A percentile compares a stretch with the other conserved stretches of the same genome.
These are phyloP conservation scores for Drosophila mimica DNA, from an alignment of 2,888 invertebrate genomes.

Conservation along the genomic window DNA sequence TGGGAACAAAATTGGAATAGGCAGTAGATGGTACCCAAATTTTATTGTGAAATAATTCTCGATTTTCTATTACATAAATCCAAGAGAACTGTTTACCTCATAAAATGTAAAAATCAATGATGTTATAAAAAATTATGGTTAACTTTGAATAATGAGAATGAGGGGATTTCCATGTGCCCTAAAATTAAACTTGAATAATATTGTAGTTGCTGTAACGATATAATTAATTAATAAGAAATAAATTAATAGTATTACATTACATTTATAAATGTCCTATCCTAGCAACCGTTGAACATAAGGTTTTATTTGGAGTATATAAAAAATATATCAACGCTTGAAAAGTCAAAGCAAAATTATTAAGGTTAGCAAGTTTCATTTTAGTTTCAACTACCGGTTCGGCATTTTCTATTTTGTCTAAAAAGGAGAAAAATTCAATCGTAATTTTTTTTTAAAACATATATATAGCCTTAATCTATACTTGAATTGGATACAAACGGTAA, in stretches of 20 bases:
- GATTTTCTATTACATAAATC: background rate
- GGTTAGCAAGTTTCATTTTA: conserved; percentile 41
- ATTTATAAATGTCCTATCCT: background rate
- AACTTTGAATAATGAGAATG: background rate
- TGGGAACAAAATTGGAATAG: background rate
- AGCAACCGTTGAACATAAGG: conserved; percentile 29
- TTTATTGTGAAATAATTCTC: background rate
- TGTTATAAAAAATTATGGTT: accelerated
- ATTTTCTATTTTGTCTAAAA: conserved; percentile 28
- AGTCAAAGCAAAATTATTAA: conserved; percentile 50
- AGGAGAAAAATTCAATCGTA: conserved; percentile 21
- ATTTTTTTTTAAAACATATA: conserved; percentile 1
- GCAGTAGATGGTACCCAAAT: background rate
- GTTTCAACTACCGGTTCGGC: conserved; percentile 34
- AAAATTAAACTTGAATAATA: background rate
- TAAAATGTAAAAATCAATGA: background rate
- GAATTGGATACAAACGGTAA: conserved; percentile 1
- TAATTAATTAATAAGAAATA: background rate
- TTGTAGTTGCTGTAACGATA: background rate
- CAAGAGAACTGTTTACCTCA: background rate
- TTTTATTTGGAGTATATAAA: background rate
- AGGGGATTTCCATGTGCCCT: background rate
- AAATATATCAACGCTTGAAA: conserved; percentile 26
- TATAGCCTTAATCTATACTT: background rate
- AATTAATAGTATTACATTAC: background rate